phyloP scores from a whole-genome alignment of 2,113 vertebrate genomes.

The Ceratotherium simum region DNA sequence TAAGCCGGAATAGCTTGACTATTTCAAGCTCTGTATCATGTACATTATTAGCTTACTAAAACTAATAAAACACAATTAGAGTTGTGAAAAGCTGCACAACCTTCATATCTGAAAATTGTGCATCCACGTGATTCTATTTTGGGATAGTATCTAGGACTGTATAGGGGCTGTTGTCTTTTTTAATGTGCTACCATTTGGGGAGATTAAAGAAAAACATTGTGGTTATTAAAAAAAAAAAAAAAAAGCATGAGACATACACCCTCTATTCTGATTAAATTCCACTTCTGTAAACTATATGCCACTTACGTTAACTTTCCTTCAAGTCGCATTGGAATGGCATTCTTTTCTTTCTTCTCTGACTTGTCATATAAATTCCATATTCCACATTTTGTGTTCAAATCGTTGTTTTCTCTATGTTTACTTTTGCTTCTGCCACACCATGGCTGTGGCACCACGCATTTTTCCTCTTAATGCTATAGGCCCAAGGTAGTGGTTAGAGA shows the following conservation, averaged over 20 bases:
- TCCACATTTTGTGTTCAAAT: background rate
- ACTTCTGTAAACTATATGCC: background rate
- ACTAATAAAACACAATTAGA: background rate
- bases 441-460: background rate
- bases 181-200: background rate
- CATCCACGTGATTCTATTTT: background rate
- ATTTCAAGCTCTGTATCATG: background rate
- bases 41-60: background rate
- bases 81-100: background rate
- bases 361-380: background rate
- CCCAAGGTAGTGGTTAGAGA: background rate
- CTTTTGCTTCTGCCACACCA: background rate
- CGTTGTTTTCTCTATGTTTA: background rate
- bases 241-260: background rate
- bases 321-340: background rate
- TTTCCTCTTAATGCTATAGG: background rate
- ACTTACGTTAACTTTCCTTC: background rate
- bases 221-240: background rate
- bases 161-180: background rate
- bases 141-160: background rate
- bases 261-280: constrained; percentile 5
- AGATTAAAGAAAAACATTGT: background rate
- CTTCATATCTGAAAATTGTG: background rate
- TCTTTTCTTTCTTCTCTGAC: background rate
- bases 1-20: background rate